Conservation (phyloP, 1,140 invertebrate genomes). For the Cylas formicarius region DNA sequence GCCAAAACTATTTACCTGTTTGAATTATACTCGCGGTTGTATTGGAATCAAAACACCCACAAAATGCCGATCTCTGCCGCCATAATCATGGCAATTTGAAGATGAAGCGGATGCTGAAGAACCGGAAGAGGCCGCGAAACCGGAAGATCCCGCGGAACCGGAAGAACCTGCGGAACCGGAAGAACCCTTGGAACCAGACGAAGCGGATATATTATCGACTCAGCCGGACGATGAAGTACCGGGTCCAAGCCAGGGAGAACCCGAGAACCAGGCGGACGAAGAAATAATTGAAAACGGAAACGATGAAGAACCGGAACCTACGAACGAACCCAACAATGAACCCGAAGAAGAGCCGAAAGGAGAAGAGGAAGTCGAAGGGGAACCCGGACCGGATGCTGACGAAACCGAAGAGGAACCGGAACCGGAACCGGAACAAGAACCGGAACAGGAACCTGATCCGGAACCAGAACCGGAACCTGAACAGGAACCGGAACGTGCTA, state of each 20-base stretch:
- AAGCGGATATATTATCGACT: constrained; percentile 30
- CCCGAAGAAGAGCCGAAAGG: constrained; percentile 15
- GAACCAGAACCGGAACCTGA: constrained; percentile 33
- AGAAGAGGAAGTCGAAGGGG: constrained; percentile 31
- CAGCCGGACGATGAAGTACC: constrained; percentile 16
- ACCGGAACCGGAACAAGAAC: constrained; percentile 26
- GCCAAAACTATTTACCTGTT: too few species aligned
- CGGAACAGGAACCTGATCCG: constrained; percentile 9
- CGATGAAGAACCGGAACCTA: constrained; percentile 19
- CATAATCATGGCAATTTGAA: constrained; percentile 5
- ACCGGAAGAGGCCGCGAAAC: constrained; percentile 22
- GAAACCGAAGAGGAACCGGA: constrained; percentile 17
- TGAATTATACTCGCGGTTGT: too few species aligned
- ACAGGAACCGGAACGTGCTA: constrained; percentile 22
- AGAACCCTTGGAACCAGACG: constrained; percentile 31
- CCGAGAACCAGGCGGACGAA: constrained; percentile 9
- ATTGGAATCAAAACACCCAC: neutral
- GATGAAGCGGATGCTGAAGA: constrained; percentile 15
- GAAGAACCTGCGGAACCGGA: constrained; percentile 29
- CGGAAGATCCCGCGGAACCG: constrained; percentile 17
- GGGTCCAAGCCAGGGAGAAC: constrained; percentile 3
- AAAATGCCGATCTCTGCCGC: neutral
- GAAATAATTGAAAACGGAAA: constrained; percentile 11
- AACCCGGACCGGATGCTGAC: constrained; percentile 22
- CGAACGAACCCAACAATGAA: constrained; percentile 2